Base-by-base conservation (phyloP, 2,113 vertebrate species). In the Colinus virginianus region DNA sequence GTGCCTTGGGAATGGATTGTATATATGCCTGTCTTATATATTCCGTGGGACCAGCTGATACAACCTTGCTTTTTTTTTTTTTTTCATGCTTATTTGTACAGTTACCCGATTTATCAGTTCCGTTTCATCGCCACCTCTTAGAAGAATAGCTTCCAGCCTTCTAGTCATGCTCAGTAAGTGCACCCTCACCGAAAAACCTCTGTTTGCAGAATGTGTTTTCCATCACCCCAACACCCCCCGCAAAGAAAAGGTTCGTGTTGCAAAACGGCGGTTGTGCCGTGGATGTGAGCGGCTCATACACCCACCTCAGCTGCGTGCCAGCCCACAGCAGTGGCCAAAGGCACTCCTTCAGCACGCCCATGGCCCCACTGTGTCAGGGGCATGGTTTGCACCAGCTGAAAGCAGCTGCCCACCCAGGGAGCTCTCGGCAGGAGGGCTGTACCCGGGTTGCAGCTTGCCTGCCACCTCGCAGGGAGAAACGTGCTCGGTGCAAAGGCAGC, bases 321-420 rank as follows among this genome's bases (percentile, higher is more conserved):
- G 25, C 36, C n/a, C 58, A 69, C 26, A 11, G 53, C 36, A 40
- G 43, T 4, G 15, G n/a, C 21, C 56, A 75, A 14, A 45, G 71
- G 43, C 25, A 7, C 16, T 25, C 30, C 20, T 46, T 18, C 0
- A 0, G 16, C 36, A 9, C 1, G 0, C 22, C 46, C 0, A 0
- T 7, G 23, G 66, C 30, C 53, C 40, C 2, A 0, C 5, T 11
- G 7, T 6, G 7, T 21, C 6, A 0, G 0, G 26, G 8, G 8
- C 18, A 7, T 0, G 3, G 25, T 26, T 71, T 84, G 61, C 67
- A 43, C 36, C 40, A 0, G 0, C 62, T 2, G 5, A 59, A 46
- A 59, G 58, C 53, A 9, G 34, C 48, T 0, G 0, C 0, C 0
- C 26, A 34, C 9, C 13, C 8, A 1, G 11, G 58, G 40, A 34